phyloP scores from a whole-genome alignment of 2,888 invertebrate species.

The Protonemura montana region DNA sequence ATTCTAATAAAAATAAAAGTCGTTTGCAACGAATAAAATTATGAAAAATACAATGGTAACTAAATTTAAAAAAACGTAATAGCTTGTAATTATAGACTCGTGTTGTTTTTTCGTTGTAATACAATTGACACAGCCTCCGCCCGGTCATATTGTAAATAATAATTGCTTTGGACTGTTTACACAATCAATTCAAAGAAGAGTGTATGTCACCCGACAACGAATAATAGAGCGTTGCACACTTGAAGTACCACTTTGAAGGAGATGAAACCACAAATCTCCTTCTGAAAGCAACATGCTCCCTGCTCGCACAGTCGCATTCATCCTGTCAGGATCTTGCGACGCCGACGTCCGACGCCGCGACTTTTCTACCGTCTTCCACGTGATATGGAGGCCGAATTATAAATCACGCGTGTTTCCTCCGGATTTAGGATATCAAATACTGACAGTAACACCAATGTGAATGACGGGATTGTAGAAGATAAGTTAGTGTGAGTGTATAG shows the following conservation, averaged over 20 bases:
- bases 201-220: background rate
- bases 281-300: background rate
- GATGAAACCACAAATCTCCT: background rate
- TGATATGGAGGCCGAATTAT: background rate
- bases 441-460: no score
- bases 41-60: no score
- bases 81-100: background rate
- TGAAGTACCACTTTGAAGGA: background rate
- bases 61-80: no score
- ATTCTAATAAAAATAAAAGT: no score
- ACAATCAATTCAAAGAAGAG: background rate
- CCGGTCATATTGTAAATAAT: background rate
- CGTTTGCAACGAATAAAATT: no score
- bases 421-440: background rate
- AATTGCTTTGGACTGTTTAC: background rate
- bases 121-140: background rate
- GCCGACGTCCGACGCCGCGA: background rate
- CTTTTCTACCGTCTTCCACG: background rate
- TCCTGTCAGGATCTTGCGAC: background rate
- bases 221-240: background rate
- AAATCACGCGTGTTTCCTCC: background rate
- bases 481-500: no score
- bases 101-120: background rate
- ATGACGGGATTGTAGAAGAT: no score
- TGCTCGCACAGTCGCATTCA: background rate